phyloP scores from a whole-genome alignment of 2,113 vertebrate species.

The Cynoglossus semilaevis region DNA sequence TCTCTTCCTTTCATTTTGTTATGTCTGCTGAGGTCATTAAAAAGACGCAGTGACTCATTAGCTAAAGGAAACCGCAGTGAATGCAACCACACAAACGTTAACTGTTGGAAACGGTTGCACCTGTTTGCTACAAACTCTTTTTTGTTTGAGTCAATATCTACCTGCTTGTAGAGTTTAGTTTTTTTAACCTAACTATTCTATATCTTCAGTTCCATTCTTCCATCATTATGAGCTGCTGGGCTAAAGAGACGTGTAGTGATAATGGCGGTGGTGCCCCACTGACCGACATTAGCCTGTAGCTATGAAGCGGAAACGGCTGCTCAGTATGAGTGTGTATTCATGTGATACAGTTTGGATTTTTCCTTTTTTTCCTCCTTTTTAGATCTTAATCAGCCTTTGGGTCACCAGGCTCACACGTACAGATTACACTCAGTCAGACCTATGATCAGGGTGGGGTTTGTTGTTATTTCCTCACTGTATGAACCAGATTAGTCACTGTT shows the following conservation, averaged over 20 bases:
- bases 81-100: background rate
- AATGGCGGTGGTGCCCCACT: constrained; percentile 37
- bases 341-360: background rate
- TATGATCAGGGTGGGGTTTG: constrained; percentile 35
- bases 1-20: constrained; percentile 16
- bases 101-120: background rate
- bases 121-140: background rate
- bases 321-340: background rate
- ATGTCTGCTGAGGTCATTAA: constrained; percentile 13
- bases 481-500: constrained; percentile 24
- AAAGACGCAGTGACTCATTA: constrained; percentile 10
- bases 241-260: background rate
- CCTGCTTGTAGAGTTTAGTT: background rate
- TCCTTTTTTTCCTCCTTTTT: too few species aligned
- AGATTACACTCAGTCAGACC: constrained; percentile 23
- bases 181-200: background rate
- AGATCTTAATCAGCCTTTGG: too few species aligned
- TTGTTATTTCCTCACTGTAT: constrained; percentile 40
- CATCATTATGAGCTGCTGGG: background rate
- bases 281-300: constrained; percentile 50
- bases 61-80: constrained; percentile 9
- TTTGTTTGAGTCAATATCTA: background rate
- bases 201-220: background rate
- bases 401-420: too few species aligned
- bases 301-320: constrained; percentile 26